Base-by-base conservation (phyloP, 2,888 invertebrate species). In the Fragum whitleyi region DNA sequence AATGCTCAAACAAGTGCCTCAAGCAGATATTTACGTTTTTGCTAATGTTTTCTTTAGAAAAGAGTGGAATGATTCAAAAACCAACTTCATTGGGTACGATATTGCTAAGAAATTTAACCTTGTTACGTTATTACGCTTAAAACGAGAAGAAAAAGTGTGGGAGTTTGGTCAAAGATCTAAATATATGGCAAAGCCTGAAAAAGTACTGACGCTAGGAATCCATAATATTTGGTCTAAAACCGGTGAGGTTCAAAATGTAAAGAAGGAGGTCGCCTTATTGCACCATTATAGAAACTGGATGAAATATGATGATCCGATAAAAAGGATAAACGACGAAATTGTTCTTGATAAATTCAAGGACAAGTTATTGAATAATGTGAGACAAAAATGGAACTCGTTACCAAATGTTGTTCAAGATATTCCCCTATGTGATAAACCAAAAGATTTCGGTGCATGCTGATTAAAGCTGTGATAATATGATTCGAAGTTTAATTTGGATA, bases 281-380 rank as follows among this genome's bases (percentile, higher is more conserved):
- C 89, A 91, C 61, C 92, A 92, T 59, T 92, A 91, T 76, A 79
- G 92, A 57, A 80, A 79, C 74, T 90, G 89, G 89, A 81, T 85
- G 69, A 83, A 82, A 28, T 86, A 88, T 0, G 55, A 68, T 3
- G 87, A 87, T 51, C 39, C n/a, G 2, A 9, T 42, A 11, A 23
- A 28, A 11, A 61, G 77, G 16, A 70, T 84, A 39, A 29, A 59
- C 0, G 89, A 89, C 61, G 53, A 72, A 1, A 77, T 68, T 21
- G 74, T 86, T 21, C 62, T 76, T 6, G 47, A 39, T n/a, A 81
- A 77, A 51, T 90, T 73, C 71, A 83, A 79, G 53, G 74, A 82
- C 9, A 21, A 67, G n/a, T 76, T 90, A 26, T 75, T 86, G 29
- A n/a, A 61, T 5, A 73, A 74, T 29, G 82, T 62, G 32, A 36